These are phyloP conservation scores for Drosophila cognata DNA, from an alignment of 2,888 invertebrate genomes.

Conservation along the genomic window DNA sequence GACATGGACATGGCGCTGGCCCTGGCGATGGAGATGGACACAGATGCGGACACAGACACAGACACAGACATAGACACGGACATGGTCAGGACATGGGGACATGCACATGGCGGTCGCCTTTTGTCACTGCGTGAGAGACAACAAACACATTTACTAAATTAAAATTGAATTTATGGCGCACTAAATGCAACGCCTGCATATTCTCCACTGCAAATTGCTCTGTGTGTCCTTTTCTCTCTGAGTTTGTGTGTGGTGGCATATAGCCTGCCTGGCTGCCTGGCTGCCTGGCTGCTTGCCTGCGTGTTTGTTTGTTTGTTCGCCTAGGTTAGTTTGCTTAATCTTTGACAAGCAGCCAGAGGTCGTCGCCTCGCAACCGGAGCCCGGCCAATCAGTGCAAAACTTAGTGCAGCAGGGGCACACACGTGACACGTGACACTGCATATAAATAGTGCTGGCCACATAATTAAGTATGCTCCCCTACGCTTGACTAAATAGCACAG, in stretches of 20 bases:
- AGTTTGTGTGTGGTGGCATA: not conserved
- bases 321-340: slow-evolving; percentile 77
- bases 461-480: slow-evolving; percentile 1
- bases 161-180: slow-evolving; percentile 80
- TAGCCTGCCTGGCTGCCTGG: not conserved
- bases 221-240: not conserved
- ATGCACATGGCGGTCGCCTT: slow-evolving; percentile 51
- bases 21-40: not conserved
- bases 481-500: not conserved
- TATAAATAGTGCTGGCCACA: slow-evolving; percentile 3
- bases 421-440: slow-evolving; percentile 21
- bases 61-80: slow-evolving; percentile 1
- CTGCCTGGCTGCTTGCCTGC: slow-evolving; percentile 22
- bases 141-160: slow-evolving; percentile 80
- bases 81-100: slow-evolving; percentile 25
- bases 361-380: slow-evolving; percentile 52
- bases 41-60: slow-evolving; percentile 1
- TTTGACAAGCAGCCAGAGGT: slow-evolving; percentile 80
- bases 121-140: slow-evolving; percentile 66
- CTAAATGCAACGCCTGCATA: slow-evolving; percentile 73
- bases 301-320: slow-evolving; percentile 67
- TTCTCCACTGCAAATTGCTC: slow-evolving; percentile 52
- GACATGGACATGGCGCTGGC: not conserved
- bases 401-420: slow-evolving; percentile 29
- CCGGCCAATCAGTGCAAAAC: slow-evolving; percentile 57